Evolutionary conservation across 2,113 vertebrate genomes (phyloP).

Genomic region (Panurus biarmicus): DNA sequence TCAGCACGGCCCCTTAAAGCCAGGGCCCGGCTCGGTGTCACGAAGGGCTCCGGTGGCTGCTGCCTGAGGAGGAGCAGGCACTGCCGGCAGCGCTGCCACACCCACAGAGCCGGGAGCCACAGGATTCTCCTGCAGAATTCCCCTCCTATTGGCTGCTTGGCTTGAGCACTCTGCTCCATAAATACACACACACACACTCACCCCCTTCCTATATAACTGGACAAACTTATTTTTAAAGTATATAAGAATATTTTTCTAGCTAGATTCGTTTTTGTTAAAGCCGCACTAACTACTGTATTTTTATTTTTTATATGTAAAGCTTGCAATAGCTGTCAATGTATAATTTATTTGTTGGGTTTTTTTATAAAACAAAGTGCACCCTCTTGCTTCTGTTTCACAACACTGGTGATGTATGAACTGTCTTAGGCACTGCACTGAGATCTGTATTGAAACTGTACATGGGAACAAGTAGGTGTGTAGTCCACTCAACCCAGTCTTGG

Average conservation of each 20-base stretch:
- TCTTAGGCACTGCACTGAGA: constrained; percentile 45
- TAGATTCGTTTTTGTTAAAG: constrained; percentile 17
- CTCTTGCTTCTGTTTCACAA: constrained; percentile 17
- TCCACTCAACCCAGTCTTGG: background rate
- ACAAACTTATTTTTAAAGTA: constrained; percentile 46
- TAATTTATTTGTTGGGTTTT: constrained; percentile 71
- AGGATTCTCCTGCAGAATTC: background rate
- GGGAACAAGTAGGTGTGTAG: constrained; percentile 44
- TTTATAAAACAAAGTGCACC: constrained; percentile 50
- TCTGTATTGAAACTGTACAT: constrained; percentile 50
- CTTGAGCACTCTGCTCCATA: background rate
- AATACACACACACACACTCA: background rate
- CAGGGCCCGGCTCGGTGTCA: accelerated
- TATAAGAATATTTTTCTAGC: constrained; percentile 35
- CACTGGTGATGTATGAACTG: constrained; percentile 8
- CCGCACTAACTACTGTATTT: constrained; percentile 65
- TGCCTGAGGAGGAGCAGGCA: background rate
- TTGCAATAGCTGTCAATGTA: constrained; percentile 52
- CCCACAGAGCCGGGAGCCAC: background rate
- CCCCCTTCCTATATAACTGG: background rate
- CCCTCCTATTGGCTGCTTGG: background rate
- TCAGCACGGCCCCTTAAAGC: background rate
- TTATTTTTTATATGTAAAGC: constrained; percentile 68
- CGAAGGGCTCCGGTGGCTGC: background rate
- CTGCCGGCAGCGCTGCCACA: accelerated